These are phyloP conservation scores for Nothocercus julius DNA, from an alignment of 2,113 vertebrate genomes.

Conservation along the genomic window DNA sequence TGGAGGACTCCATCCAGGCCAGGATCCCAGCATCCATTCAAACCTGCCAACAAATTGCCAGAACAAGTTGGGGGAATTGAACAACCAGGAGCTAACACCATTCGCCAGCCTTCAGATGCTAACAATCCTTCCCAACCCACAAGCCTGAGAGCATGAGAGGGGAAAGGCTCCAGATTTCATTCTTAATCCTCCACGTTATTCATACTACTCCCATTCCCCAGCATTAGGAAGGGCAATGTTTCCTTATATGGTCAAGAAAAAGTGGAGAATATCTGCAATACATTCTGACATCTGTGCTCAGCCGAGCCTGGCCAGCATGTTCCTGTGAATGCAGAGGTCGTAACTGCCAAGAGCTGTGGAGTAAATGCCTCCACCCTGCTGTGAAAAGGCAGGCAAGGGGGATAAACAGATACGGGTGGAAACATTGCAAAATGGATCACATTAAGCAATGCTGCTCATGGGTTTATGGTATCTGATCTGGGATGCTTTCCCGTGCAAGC, in stretches of 20 bases:
- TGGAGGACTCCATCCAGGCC: not conserved
- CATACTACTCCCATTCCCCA: not conserved
- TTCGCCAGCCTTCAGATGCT: conserved; percentile 18
- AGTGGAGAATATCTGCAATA: conserved; percentile 52
- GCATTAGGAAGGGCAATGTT: not conserved
- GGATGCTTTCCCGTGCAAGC: not conserved
- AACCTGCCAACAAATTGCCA: not conserved
- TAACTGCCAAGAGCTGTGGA: conserved; percentile 1
- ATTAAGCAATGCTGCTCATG: not conserved
- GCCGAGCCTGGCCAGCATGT: conserved; percentile 23
- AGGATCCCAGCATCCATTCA: not conserved
- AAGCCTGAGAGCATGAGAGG: not conserved
- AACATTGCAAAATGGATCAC: not conserved
- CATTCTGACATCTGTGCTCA: conserved; percentile 47
- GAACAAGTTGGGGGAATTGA: not conserved
- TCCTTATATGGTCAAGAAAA: conserved; percentile 57
- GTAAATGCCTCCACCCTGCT: conserved; percentile 48
- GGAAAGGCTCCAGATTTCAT: conserved; percentile 46
- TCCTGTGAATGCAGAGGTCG: conserved; percentile 7
- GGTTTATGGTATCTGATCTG: conserved; percentile 1
- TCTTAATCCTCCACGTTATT: conserved; percentile 8
- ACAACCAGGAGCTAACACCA: not conserved
- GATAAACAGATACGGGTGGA: conserved; percentile 3
- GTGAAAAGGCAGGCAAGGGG: conserved; percentile 17
- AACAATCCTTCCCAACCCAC: not conserved